A percentile compares a stretch with the other conserved stretches of the same genome.
These are phyloP conservation scores for Eretmochelys imbricata DNA, from an alignment of 2,113 vertebrate genomes.

Conservation along the genomic window DNA sequence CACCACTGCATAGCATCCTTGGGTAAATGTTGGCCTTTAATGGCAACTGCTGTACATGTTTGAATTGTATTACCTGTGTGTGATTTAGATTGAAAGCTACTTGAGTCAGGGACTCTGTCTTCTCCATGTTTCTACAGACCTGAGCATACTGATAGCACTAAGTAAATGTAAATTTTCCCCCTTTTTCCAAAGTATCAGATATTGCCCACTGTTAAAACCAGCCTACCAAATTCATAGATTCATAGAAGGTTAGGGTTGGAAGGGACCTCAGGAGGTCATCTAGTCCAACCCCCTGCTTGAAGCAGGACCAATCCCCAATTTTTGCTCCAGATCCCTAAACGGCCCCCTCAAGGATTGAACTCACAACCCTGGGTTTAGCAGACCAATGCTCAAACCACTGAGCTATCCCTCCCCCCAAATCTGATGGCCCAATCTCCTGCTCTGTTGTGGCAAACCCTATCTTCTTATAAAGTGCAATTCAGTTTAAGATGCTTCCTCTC, in stretches of 20 bases:
- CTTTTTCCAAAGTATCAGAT: not conserved
- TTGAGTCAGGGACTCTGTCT: accelerated
- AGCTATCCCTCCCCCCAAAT: not conserved
- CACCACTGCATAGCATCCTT: not conserved
- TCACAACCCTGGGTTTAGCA: too few species aligned
- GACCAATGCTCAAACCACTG: too few species aligned
- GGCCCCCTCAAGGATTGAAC: too few species aligned
- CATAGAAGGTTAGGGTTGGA: too few species aligned
- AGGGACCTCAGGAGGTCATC: too few species aligned
- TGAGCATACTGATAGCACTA: accelerated
- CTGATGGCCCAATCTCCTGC: not conserved
- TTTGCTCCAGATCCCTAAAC: too few species aligned
- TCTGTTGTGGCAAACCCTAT: not conserved
- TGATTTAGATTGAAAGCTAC: not conserved
- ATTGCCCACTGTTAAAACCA: not conserved
- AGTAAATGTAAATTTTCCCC: not conserved
- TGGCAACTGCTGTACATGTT: accelerated
- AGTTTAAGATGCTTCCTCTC: not conserved
- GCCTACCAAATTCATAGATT: not conserved
- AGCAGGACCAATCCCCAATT: too few species aligned
- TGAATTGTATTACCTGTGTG: not conserved
- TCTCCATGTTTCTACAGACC: not conserved
- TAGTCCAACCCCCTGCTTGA: too few species aligned
- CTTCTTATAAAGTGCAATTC: not conserved
- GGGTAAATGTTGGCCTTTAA: not conserved